These are phyloP conservation scores for Cladopsammia gracilis DNA, from an alignment of 64 coral and sea anemone species.

Conservation along the genomic window DNA sequence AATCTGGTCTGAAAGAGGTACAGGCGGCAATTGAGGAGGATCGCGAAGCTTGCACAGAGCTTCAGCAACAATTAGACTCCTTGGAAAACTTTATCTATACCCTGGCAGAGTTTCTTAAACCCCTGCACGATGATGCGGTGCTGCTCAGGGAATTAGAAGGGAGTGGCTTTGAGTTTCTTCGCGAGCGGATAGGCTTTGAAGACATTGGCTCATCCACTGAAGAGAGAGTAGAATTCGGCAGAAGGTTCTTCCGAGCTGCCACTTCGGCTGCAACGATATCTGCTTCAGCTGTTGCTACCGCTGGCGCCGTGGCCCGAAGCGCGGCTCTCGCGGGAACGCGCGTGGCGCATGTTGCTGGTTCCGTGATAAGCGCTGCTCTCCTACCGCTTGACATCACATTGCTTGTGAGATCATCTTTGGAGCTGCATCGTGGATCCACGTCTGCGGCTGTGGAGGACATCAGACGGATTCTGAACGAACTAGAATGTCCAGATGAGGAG, in stretches of 20 bases:
- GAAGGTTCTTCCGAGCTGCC: not conserved
- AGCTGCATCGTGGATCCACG: slow-evolving; percentile 40
- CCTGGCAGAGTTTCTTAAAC: slow-evolving; percentile 7
- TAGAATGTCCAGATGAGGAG: slow-evolving; percentile 25
- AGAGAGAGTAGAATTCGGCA: slow-evolving; percentile 11
- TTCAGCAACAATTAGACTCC: not conserved
- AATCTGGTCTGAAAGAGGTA: slow-evolving; percentile 21
- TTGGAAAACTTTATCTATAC: slow-evolving; percentile 6
- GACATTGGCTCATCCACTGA: not conserved
- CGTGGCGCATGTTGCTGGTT: slow-evolving; percentile 26
- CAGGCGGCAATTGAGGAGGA: slow-evolving; percentile 38
- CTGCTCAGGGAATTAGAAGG: slow-evolving; percentile 11
- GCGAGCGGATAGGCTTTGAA: not conserved
- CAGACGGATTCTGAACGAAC: not conserved
- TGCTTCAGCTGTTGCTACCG: not conserved
- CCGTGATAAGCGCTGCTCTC: slow-evolving; percentile 15
- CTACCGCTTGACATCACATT: slow-evolving; percentile 37
- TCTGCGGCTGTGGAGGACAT: slow-evolving; percentile 46
- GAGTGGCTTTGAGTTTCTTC: not conserved
- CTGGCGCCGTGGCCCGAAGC: not conserved
- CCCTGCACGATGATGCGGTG: not conserved
- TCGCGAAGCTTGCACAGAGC: not conserved
- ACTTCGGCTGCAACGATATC: slow-evolving; percentile 1
- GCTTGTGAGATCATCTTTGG: slow-evolving; percentile 34
- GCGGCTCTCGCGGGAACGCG: not conserved